Base-by-base conservation (phyloP, 2,113 vertebrate species). In the Antechinus stuartii region DNA sequence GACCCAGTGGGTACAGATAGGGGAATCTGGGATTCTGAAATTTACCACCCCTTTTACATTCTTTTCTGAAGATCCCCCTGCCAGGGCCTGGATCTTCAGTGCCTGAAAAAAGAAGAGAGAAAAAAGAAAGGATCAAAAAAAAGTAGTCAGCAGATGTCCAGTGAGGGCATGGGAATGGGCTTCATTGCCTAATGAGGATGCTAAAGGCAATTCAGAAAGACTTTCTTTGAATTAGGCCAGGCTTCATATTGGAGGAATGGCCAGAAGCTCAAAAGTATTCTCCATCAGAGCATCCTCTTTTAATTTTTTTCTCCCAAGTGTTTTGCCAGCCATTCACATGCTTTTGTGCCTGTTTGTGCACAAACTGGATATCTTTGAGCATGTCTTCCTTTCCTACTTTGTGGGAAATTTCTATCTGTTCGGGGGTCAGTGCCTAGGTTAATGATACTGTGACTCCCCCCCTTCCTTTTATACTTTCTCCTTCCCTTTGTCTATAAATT, bases 401-500 rank as follows among this genome's bases (percentile, higher is more conserved):
- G 1, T 42, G 89, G 68, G 47, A 54, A 91, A 57, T 42, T 76
- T 91, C 93, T 90, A 46, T 22, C 54, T n/a, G 7, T 49, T 89
- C 25, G 0, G 23, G 24, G 49, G 35, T n/a, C 46, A 93, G 47
- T 6, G 25, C 54, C 0, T 0, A 61, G 57, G 91, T 91, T 42
- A 94, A 0, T 0, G 42, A 76, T 50, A n/a, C 26, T 27, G 19
- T 30, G 26, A 1, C 1, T 8, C 16, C 42, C 5, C 0, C 26
- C 8, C 0, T 19, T 90, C 52, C 68, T 68, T 47, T 22, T 49
- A 93, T 0, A 0, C 92, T 35, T 7, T 68, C 3, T 24, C n/a
- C 12, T 57, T 92, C 90, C 30, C 52, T 49, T 84, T 49, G 52
- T 61, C 92, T 42, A 95, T 96, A 91, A 19, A 0, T 96, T 46